These are phyloP conservation scores for Nycticebus coucang DNA, from an alignment of 2,113 vertebrate species.

Conservation along the genomic window DNA sequence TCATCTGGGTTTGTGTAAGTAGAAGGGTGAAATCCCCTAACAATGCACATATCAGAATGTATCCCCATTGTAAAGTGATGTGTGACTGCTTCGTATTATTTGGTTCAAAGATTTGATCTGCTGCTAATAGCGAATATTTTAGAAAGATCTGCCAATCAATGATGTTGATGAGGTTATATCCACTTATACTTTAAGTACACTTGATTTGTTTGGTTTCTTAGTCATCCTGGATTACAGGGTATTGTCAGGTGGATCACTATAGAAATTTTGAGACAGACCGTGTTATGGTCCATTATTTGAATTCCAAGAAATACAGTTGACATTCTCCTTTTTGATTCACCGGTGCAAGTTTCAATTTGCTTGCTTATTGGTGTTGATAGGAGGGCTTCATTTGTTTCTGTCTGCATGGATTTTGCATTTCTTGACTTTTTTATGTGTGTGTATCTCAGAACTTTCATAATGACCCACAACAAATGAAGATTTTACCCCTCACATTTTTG, in stretches of 20 bases:
- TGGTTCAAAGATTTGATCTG: not conserved
- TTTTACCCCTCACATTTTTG: constrained; percentile 3
- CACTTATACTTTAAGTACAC: not conserved
- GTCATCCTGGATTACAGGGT: not conserved
- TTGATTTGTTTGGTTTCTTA: constrained; percentile 41
- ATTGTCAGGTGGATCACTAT: not conserved
- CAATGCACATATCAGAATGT: not conserved
- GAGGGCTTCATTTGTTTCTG: too few relatives aligned
- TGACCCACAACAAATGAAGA: not conserved
- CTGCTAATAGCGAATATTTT: not conserved
- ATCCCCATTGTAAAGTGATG: not conserved
- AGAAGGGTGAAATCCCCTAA: not conserved
- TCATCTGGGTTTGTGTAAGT: not conserved
- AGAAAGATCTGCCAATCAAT: not conserved
- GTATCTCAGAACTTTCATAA: too few relatives aligned
- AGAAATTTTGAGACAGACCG: not conserved
- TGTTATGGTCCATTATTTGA: too few relatives aligned
- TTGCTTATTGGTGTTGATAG: too few relatives aligned
- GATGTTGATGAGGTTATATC: not conserved
- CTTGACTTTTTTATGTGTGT: too few relatives aligned
- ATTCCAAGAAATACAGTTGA: too few relatives aligned
- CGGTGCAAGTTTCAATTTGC: too few relatives aligned
- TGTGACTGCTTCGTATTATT: not conserved
- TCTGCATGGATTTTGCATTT: too few relatives aligned
- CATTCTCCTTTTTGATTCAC: too few relatives aligned